Percentiles rank a stretch among this genome's conserved stretches.
phyloP scores from a whole-genome alignment of 1,140 invertebrate genomes.

The Bombus turneri region DNA sequence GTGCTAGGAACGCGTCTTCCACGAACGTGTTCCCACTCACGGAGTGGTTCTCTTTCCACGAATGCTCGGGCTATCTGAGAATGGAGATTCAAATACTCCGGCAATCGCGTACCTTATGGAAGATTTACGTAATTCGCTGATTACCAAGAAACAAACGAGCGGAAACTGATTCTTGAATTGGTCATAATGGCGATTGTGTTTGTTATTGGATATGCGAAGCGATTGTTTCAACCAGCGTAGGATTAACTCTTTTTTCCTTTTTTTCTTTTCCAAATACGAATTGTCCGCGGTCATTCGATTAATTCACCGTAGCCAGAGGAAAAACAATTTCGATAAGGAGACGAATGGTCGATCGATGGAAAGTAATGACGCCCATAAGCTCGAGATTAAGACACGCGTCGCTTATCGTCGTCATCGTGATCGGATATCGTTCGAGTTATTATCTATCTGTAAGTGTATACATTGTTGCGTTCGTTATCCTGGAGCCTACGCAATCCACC shows the following conservation, averaged over 20 bases:
- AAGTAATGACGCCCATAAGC: neutral
- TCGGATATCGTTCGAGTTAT: neutral
- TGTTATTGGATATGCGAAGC: neutral
- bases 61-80: neutral
- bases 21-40: too few relatives aligned
- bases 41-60: neutral
- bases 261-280: too few relatives aligned
- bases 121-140: conserved; percentile 19
- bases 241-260: too few relatives aligned
- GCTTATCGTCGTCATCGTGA: neutral
- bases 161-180: neutral
- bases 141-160: neutral
- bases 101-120: neutral
- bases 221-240: neutral
- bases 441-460: neutral
- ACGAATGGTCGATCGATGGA: neutral
- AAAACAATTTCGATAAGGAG: neutral
- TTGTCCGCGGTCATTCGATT: neutral
- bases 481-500: neutral
- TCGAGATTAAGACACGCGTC: neutral
- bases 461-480: too few relatives aligned
- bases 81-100: conserved; percentile 5
- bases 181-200: neutral
- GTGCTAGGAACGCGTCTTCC: neutral
- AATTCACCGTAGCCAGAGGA: neutral